Conservation (phyloP, 2,113 vertebrate genomes). For the Catharus minimus region DNA sequence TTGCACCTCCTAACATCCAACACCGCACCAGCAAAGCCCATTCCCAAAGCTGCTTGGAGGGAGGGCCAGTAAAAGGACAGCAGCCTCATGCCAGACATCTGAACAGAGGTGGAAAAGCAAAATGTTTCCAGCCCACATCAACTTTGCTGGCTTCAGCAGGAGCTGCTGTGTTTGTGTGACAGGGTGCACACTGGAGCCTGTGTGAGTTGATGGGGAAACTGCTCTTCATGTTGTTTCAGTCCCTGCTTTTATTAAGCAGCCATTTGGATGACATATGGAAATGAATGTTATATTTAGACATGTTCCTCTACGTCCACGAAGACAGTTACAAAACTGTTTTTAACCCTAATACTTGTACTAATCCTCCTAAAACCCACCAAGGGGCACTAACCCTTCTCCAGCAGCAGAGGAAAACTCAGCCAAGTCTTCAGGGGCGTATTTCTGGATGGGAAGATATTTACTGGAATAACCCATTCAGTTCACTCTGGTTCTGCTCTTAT, state of each 20-base stretch:
- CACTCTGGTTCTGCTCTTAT: not conserved
- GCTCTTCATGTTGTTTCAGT: not conserved
- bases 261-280: conserved; percentile 46
- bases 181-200: not conserved
- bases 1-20: not conserved
- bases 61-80: not conserved
- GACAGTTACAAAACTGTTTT: conserved; percentile 39
- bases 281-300: conserved; percentile 42
- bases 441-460: not conserved
- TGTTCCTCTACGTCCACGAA: not conserved
- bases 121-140: not conserved
- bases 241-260: conserved; percentile 26
- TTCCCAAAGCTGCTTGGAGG: not conserved
- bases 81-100: not conserved
- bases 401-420: not conserved
- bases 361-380: conserved; percentile 43
- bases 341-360: conserved; percentile 19
- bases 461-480: not conserved
- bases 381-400: conserved; percentile 34
- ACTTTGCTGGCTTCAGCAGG: not conserved
- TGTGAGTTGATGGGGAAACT: not conserved
- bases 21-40: fast-evolving
- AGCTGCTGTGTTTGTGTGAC: not conserved
- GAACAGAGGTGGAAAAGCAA: not conserved
- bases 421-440: not conserved